A percentile compares a stretch with the other conserved stretches of the same genome.
phyloP scores from a whole-genome alignment of 2,797 vertebrate species.

The Yasuhikotakia modesta region DNA sequence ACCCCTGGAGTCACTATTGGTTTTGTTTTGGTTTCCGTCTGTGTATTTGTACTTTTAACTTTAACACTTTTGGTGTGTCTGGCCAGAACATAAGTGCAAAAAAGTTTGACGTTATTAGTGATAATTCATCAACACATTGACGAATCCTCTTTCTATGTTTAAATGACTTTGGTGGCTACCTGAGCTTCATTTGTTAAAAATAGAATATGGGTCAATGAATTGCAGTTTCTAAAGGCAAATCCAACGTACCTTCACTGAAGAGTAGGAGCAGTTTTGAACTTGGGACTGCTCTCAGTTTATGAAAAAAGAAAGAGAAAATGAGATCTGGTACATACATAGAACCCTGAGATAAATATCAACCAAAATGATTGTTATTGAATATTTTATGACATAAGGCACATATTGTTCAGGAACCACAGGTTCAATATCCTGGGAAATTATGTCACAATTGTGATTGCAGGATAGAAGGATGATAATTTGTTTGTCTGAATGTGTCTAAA shows the following conservation, averaged over 20 bases:
- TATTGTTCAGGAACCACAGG: background rate
- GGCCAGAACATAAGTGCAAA: background rate
- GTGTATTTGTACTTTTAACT: background rate
- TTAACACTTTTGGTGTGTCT: background rate
- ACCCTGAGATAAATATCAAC: background rate
- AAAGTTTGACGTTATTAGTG: background rate
- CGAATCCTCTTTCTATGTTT: background rate
- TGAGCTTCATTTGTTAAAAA: conserved; percentile 69
- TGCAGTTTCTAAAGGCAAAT: background rate
- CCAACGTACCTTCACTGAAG: background rate
- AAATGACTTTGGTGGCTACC: conserved; percentile 63
- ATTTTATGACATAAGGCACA: conserved; percentile 11
- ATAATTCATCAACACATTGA: background rate
- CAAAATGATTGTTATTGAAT: background rate
- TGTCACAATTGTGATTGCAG: conserved; percentile 27
- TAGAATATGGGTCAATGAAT: conserved; percentile 51
- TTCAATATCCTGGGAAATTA: conserved; percentile 14
- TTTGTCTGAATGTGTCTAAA: conserved; percentile 38
- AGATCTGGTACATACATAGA: no score
- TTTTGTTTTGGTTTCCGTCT: background rate
- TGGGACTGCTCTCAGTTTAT: background rate
- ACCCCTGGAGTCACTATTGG: conserved; percentile 17
- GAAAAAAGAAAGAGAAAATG: no score
- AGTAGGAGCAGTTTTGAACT: background rate
- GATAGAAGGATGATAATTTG: conserved; percentile 40